Evolutionary conservation across 1,140 invertebrate genomes (phyloP).

Genomic region (Cotesia chilonis): DNA sequence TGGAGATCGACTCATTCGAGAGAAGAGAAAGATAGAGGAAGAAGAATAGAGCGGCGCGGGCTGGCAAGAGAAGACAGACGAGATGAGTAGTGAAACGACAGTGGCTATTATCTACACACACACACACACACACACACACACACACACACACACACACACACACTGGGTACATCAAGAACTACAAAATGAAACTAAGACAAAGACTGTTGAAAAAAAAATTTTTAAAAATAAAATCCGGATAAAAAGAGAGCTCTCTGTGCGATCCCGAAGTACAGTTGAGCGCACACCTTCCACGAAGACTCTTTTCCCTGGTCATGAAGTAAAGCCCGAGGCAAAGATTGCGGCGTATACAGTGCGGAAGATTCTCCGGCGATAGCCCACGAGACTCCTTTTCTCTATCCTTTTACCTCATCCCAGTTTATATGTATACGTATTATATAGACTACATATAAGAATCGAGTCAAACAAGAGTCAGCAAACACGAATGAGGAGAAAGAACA

Average conservation of each 20-base stretch:
- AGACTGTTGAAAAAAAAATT: background rate
- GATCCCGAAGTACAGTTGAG: slow-evolving; percentile 10
- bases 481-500: background rate
- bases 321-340: slow-evolving; percentile 23
- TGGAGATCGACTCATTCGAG: slow-evolving; percentile 24
- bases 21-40: slow-evolving; percentile 31
- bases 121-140: background rate
- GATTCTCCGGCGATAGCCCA: slow-evolving; percentile 10
- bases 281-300: slow-evolving; percentile 13
- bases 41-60: slow-evolving; percentile 17
- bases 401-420: too few species aligned
- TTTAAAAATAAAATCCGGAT: background rate
- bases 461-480: background rate
- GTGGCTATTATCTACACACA: slow-evolving; percentile 23
- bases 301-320: slow-evolving; percentile 25
- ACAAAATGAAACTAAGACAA: background rate
- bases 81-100: slow-evolving; percentile 16
- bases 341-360: slow-evolving; percentile 13
- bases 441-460: too few species aligned
- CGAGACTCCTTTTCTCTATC: background rate
- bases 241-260: slow-evolving; percentile 7
- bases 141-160: background rate
- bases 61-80: slow-evolving; percentile 27
- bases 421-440: too few species aligned
- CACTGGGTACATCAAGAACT: background rate